Evolutionary conservation across 2,797 vertebrate species (phyloP).

Genomic region (Perdix hodgsoniae): DNA sequence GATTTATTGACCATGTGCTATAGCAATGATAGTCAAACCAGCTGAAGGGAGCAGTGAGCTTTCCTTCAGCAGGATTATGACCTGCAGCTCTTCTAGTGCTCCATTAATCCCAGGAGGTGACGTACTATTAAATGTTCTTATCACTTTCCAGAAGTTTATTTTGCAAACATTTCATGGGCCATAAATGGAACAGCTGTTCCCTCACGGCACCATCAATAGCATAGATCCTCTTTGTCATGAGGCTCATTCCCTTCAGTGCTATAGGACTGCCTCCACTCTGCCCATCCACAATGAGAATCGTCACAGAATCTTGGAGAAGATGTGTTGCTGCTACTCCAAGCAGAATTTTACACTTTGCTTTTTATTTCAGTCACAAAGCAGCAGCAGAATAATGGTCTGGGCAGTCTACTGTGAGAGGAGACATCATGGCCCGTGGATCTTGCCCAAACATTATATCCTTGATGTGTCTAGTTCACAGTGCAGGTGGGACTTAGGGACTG

Average conservation of each 20-base stretch:
- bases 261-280: fast-evolving
- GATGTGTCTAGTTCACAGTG: background rate
- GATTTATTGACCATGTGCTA: fast-evolving
- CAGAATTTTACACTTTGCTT: background rate
- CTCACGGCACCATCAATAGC: background rate
- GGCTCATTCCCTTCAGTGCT: fast-evolving
- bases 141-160: slow-evolving; percentile 29
- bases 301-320: background rate
- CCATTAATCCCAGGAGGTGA: background rate
- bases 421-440: background rate
- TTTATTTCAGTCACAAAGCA: background rate
- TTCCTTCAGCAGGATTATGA: background rate
- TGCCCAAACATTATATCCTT: background rate
- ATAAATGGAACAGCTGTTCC: slow-evolving; percentile 32
- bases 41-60: fast-evolving
- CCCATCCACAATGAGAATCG: fast-evolving
- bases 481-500: background rate
- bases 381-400: background rate
- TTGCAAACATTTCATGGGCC: background rate
- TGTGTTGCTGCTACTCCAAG: background rate
- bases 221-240: background rate
- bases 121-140: slow-evolving; percentile 29
- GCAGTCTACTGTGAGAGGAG: background rate
- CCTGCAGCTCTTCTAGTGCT: background rate
- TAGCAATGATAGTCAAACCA: fast-evolving